Percentiles rank a stretch among this genome's conserved stretches.
Evolutionary conservation across 2,888 invertebrate genomes (phyloP).

Genomic region (Creontiades dilutus): DNA sequence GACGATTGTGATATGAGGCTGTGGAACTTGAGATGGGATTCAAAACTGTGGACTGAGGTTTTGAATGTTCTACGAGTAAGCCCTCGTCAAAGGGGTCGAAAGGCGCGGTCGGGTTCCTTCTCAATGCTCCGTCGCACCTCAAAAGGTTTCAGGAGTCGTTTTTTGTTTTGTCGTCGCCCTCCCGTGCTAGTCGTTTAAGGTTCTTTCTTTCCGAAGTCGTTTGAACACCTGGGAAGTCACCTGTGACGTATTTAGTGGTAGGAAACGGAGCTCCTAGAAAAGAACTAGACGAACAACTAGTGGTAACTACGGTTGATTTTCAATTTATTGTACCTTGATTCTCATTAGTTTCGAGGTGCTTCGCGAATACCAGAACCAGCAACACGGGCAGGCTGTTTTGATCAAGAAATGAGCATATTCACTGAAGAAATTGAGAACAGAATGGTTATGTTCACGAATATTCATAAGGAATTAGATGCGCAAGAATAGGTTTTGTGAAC

Average conservation of each 20-base stretch:
- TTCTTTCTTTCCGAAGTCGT: constrained; percentile 1
- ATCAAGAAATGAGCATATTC: no score
- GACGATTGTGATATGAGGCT: background rate
- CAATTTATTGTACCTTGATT: no score
- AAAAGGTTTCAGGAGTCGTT: background rate
- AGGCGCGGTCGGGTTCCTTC: background rate
- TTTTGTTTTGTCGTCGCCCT: constrained; percentile 31
- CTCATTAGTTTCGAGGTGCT: no score
- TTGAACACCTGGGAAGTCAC: constrained; percentile 8
- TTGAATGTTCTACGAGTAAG: background rate
- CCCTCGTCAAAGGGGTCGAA: background rate
- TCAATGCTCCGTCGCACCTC: constrained; percentile 32
- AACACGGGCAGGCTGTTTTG: no score
- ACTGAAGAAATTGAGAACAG: no score
- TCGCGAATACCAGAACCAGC: no score
- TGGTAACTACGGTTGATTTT: no score
- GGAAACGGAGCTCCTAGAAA: no score
- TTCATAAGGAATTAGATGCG: no score
- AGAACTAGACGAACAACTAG: no score
- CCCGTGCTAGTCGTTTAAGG: constrained; percentile 17
- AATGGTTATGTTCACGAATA: no score
- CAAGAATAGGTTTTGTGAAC: no score
- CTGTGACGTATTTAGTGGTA: background rate
- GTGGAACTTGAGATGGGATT: background rate
- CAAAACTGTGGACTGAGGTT: background rate